Evolutionary conservation across 2,797 vertebrate genomes (phyloP).

Genomic region (Lates japonicus): DNA sequence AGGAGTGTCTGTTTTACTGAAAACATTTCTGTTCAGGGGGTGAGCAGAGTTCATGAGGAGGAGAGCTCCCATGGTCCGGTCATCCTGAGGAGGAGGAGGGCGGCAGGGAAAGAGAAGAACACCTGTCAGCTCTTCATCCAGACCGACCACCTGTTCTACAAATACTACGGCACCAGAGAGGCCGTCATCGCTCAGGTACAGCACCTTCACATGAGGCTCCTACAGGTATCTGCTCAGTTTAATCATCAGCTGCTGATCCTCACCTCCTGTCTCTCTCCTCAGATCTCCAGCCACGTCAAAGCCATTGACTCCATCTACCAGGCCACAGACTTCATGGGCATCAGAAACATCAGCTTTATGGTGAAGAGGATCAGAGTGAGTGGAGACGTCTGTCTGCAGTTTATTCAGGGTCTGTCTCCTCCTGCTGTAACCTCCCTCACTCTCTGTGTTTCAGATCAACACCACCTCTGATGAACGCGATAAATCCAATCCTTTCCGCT

Average conservation of each 20-base stretch:
- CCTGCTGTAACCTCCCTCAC: not conserved
- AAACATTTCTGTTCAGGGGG: constrained; percentile 58
- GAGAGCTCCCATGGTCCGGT: constrained; percentile 85
- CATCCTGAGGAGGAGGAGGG: constrained; percentile 91
- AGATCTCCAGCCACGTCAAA: constrained; percentile 99
- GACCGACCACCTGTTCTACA: constrained; percentile 95
- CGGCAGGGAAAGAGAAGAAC: constrained; percentile 91
- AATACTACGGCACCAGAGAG: constrained; percentile 91
- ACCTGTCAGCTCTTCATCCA: constrained; percentile 98
- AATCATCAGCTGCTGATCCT: not conserved
- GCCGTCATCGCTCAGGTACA: constrained; percentile 97
- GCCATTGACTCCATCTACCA: constrained; percentile 97
- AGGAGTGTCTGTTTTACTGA: too few relatives aligned
- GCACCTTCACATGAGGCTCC: too few relatives aligned
- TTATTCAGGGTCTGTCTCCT: not conserved
- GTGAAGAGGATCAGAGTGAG: constrained; percentile 97
- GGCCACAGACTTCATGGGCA: constrained; percentile 95
- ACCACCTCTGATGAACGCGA: constrained; percentile 89
- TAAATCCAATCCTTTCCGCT: constrained; percentile 93
- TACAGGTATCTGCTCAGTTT: too few relatives aligned
- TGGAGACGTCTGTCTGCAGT: not conserved
- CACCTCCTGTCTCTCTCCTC: constrained; percentile 35
- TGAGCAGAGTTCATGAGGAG: constrained; percentile 36
- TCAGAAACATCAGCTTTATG: constrained; percentile 98
- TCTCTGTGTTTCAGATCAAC: constrained; percentile 89